phyloP scores from a whole-genome alignment of 1,140 invertebrate genomes.

The Drosophila quadrilineata region DNA sequence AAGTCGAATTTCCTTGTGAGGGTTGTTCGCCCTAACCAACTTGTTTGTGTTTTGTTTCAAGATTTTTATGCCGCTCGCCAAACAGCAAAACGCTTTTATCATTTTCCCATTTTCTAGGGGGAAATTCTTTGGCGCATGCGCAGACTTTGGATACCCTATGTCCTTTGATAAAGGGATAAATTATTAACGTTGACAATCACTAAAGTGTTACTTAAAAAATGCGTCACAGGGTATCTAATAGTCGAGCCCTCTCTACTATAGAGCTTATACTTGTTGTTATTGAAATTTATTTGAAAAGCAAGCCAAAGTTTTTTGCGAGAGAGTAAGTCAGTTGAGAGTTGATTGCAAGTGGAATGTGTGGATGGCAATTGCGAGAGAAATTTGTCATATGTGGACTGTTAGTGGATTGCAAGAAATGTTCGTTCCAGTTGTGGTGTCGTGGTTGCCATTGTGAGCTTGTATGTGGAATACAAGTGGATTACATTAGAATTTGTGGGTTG shows the following conservation, averaged over 20 bases:
- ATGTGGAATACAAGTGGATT: conserved; percentile 3
- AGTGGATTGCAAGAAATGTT: background rate
- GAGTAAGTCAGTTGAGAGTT: background rate
- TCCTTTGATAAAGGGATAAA: no score
- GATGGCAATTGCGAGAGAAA: background rate
- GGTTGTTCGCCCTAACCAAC: conserved; percentile 45
- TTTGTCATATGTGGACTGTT: no score
- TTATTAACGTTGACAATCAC: no score
- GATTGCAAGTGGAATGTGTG: conserved; percentile 1
- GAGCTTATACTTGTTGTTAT: no score
- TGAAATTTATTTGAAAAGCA: conserved; percentile 43
- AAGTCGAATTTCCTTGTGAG: conserved; percentile 57
- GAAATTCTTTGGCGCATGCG: conserved; percentile 62
- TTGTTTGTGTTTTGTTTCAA: conserved; percentile 66
- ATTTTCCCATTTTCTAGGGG: conserved; percentile 19
- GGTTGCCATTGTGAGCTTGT: background rate
- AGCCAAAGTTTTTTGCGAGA: no score
- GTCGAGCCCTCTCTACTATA: no score
- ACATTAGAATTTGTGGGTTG: no score
- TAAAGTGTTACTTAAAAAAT: no score
- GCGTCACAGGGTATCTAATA: no score
- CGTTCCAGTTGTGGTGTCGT: background rate
- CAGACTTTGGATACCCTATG: no score
- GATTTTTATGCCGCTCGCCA: conserved; percentile 29
- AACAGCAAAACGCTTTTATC: conserved; percentile 5